Conservation (phyloP, 2,888 invertebrate genomes). For the Himalopsyche anomala region DNA sequence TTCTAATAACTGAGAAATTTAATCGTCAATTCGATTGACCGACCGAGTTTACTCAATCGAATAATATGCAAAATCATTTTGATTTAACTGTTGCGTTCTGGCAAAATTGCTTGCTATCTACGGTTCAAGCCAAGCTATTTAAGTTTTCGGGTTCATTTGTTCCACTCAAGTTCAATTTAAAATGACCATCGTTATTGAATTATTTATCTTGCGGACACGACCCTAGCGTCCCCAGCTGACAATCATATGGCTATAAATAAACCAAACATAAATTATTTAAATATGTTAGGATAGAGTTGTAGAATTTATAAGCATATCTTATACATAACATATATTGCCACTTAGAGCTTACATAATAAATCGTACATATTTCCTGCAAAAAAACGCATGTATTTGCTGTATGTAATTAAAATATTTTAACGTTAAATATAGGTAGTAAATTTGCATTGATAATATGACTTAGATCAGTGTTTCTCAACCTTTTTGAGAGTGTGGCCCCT, state of each 20-base stretch:
- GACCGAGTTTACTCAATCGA: not conserved
- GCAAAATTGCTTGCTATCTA: not conserved
- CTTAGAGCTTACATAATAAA: not conserved
- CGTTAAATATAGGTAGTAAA: too few relatives aligned
- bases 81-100: not conserved
- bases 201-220: not conserved
- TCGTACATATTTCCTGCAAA: too few relatives aligned
- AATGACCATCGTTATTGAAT: not conserved
- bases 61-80: not conserved
- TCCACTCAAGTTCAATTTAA: not conserved
- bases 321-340: not conserved
- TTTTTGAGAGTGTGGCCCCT: too few relatives aligned
- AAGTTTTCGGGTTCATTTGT: constrained; percentile 6
- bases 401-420: too few relatives aligned
- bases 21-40: too few relatives aligned
- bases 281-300: not conserved
- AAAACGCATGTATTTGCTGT: too few relatives aligned
- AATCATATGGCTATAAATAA: not conserved
- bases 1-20: too few relatives aligned
- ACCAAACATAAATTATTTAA: not conserved
- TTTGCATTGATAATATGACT: too few relatives aligned
- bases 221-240: not conserved
- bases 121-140: not conserved
- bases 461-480: too few relatives aligned
- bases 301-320: not conserved